A percentile compares a stretch with the other conserved stretches of the same genome.
Conservation (phyloP, 1,140 invertebrate species). For the Ptiloglossa arizonensis region DNA sequence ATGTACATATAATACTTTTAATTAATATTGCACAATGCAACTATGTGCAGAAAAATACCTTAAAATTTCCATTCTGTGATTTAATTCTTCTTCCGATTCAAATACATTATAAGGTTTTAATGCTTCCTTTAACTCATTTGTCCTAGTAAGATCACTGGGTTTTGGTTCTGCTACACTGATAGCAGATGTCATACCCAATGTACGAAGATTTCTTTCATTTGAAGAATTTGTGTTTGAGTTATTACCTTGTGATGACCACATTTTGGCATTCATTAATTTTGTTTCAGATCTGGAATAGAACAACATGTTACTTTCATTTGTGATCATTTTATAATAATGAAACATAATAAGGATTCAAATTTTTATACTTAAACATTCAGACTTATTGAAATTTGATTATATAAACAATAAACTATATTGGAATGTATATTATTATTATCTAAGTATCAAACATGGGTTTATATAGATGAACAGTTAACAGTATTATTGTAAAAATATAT, state of each 20-base stretch:
- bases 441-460: not conserved
- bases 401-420: not conserved
- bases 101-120: conserved; percentile 95
- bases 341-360: not conserved
- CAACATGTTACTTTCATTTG: not conserved
- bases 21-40: not conserved
- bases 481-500: not conserved
- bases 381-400: not conserved
- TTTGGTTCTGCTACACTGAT: conserved; percentile 95
- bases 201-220: conserved; percentile 75
- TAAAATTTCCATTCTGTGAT: conserved; percentile 92
- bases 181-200: conserved; percentile 95
- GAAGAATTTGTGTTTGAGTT: conserved; percentile 61
- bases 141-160: conserved; percentile 90
- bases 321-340: not conserved
- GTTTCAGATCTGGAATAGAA: conserved; percentile 32
- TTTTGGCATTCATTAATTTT: conserved; percentile 51
- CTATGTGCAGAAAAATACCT: conserved; percentile 73
- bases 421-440: not conserved
- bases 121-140: conserved; percentile 91
- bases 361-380: not conserved
- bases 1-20: not conserved
- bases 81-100: conserved; percentile 94
- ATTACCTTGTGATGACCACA: conserved; percentile 75
- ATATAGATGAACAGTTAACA: not conserved